Evolutionary conservation across 64 coral and sea anemone genomes (phyloP), one percentile per base, ranked within the genome.

Genomic region (Platygyra sinensis): DNA sequence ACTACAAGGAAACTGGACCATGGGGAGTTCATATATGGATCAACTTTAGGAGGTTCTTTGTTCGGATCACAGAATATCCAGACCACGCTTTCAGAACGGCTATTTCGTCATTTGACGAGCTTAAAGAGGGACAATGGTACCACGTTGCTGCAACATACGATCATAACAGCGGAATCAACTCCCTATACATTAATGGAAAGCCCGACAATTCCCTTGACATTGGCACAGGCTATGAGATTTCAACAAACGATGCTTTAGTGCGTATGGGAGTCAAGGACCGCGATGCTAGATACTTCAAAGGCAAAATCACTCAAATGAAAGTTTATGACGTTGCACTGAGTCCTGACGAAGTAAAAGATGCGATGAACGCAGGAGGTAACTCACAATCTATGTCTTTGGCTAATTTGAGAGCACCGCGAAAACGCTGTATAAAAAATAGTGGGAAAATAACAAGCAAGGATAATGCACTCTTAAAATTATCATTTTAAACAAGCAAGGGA

Each of bases 11-110:
- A 15, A 12, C 42, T 25, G 81, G 78, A 0, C 22, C 33, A 0
- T 85, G 81, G 81, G 81, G 81, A 28, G 81, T 85, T 10, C 81
- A 85, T 64, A 85, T 85, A 9, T 85, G 81, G 81, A 67, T 85
- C 6, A 51, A 25, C 42, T 61, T 36, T 4, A 72, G 42, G 42
- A 46, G 22, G 81, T 71, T 85, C 36, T 85, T 85, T 8, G 16
- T 15, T 46, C 32, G 81, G 39, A 71, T 85, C 63, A 85, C 81
- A 9, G 50, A 71, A 67, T 27, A 6, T 8, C 33, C 10, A 7
- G 17, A 5, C 25, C 81, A 85, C 27, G 32, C 33, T 10, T 85
- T 85, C 64, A 11, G 12, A 13, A 0, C 2, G 8, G 8, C 1
- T 81, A 0, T 81, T 25, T 1, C 0, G 0, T 62, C 79, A 81